phyloP scores from a whole-genome alignment of 2,797 vertebrate genomes.

The Leucoraja ocellata region DNA sequence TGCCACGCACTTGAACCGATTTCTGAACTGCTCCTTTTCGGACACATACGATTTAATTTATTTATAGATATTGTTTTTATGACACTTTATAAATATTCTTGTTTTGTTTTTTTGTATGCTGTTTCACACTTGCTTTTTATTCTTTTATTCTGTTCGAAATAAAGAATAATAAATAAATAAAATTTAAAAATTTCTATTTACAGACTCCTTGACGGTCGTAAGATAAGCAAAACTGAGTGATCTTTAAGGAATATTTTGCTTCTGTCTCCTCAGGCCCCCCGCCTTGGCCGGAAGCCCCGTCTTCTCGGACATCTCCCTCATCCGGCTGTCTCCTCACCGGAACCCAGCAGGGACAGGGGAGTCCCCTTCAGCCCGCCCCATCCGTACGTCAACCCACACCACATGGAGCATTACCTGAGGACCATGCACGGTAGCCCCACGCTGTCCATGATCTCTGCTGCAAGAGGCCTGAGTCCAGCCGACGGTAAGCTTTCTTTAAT shows the following conservation, averaged over 20 bases:
- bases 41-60: too few species aligned
- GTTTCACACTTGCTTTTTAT: too few species aligned
- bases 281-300: constrained; percentile 81
- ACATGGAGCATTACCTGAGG: constrained; percentile 72
- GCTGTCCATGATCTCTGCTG: constrained; percentile 88
- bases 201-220: background rate
- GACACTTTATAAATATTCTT: too few species aligned
- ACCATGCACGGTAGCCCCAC: constrained; percentile 88
- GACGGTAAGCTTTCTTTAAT: constrained; percentile 67
- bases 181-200: background rate
- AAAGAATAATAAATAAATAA: too few species aligned
- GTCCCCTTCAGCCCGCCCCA: constrained; percentile 76
- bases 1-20: background rate
- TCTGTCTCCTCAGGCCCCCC: constrained; percentile 69
- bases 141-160: too few species aligned
- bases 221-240: background rate
- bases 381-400: constrained; percentile 82
- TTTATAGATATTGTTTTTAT: too few species aligned
- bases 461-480: constrained; percentile 84
- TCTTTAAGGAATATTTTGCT: constrained; percentile 7
- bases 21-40: too few species aligned
- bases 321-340: constrained; percentile 80
- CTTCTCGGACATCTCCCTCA: constrained; percentile 92
- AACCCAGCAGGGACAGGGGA: constrained; percentile 63
- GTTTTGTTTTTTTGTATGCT: too few species aligned